Evolutionary conservation across 1,140 invertebrate genomes (phyloP).

Genomic region (Trichoplusia ni): DNA sequence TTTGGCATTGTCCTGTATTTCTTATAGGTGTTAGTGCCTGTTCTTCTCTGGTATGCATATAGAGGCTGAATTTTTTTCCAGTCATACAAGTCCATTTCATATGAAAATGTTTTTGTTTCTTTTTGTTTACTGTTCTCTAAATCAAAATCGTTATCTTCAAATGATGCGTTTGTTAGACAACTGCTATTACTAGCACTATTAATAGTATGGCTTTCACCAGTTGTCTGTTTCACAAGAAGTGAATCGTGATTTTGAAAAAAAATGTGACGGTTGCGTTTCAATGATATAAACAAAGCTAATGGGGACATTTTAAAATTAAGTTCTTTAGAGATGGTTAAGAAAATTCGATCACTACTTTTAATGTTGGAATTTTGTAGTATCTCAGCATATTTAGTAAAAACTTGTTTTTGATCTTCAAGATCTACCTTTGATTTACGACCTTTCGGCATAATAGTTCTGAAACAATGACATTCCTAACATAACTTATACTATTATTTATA

Average conservation of each 20-base stretch:
- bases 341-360: conserved; percentile 6
- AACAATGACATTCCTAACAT: background rate
- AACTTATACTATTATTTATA: background rate
- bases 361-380: conserved; percentile 15
- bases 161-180: background rate
- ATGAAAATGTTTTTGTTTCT: conserved; percentile 1
- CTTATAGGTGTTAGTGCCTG: background rate
- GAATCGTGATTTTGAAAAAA: background rate
- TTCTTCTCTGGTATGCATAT: background rate
- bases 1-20: conserved; percentile 2
- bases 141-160: background rate
- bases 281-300: conserved; percentile 1
- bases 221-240: background rate
- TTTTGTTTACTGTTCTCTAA: background rate
- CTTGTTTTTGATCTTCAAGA: conserved; percentile 4
- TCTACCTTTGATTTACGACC: background rate
- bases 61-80: conserved; percentile 9
- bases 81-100: background rate
- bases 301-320: conserved; percentile 11
- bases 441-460: conserved; percentile 14
- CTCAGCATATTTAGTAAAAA: conserved; percentile 14
- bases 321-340: conserved; percentile 6
- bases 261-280: background rate
- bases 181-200: background rate
- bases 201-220: background rate